Percentiles rank a stretch among this genome's conserved stretches.
Conservation (phyloP, 2,797 vertebrate species). For the Manis crassicaudata region DNA sequence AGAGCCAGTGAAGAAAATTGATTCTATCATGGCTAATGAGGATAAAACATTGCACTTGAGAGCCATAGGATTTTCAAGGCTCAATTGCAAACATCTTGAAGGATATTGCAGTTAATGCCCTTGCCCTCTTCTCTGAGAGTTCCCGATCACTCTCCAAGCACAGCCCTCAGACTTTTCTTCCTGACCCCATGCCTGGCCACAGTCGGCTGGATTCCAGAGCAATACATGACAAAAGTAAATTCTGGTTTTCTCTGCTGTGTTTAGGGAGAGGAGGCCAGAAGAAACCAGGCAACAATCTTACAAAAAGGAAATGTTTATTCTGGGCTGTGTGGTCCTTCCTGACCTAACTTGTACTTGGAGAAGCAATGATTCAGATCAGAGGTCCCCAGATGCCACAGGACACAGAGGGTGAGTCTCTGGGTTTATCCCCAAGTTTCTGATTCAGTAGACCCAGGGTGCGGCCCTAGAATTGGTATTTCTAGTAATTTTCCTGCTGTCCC, state of each 20-base stretch:
- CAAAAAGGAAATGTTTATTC: not conserved
- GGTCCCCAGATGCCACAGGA: not conserved
- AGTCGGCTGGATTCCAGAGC: not conserved
- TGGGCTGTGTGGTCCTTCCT: not conserved
- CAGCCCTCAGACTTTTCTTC: not conserved
- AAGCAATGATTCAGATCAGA: not conserved
- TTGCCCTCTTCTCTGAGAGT: not conserved
- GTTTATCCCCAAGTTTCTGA: not conserved
- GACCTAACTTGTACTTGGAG: fast-evolving
- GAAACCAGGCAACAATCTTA: not conserved
- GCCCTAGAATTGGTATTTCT: not conserved
- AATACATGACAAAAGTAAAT: not conserved
- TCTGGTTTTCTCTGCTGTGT: not conserved
- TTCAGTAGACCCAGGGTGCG: not conserved
- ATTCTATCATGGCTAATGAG: slow-evolving; percentile 50
- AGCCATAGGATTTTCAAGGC: not conserved
- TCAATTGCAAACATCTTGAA: not conserved
- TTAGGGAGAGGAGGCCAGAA: not conserved
- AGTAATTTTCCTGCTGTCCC: not conserved
- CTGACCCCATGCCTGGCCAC: not conserved
- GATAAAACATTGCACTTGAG: not conserved
- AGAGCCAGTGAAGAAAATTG: slow-evolving; percentile 28
- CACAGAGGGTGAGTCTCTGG: not conserved
- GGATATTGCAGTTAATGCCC: not conserved
- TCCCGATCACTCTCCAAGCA: not conserved